Base-by-base conservation (phyloP, 2,113 vertebrate genomes). In the Oenanthe melanoleuca region DNA sequence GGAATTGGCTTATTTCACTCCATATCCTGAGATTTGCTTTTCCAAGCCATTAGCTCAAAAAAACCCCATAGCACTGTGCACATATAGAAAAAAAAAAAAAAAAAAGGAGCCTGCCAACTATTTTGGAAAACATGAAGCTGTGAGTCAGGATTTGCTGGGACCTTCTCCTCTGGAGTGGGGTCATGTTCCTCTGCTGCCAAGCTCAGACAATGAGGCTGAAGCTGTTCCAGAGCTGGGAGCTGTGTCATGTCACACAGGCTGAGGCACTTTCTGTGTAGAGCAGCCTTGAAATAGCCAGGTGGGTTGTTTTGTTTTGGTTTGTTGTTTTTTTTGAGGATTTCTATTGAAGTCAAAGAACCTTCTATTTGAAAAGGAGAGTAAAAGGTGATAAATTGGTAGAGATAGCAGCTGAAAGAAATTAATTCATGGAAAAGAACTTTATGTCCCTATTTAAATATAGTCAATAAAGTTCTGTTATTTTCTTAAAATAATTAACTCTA, bases 401-500 rank as follows among this genome's bases (percentile, higher is more conserved):
- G 52, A 57, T 22, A 67, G 50, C 40, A 71, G 31, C 20, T 75
- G 74, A 40, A 88, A 92, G 25, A 92, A 92, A 82, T 88, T 1
- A 50, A 67, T 88, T 92, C 9, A 71, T 82, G 66, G 78, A 24
- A 83, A 80, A 84, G 26, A 90, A 71, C 81, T 81, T 77, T 38
- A 57, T 4, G 2, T 91, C 67, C 81, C 84, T 83, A 19, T 88
- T 93, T 89, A 92, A 90, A 57, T 77, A 64, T 53, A 19, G 86
- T 85, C 49, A 0, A 92, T 97, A 34, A 60, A 78, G 67, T 81
- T 47, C 84, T 79, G 73, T 66, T 93, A 29, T 97, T 97, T 97
- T 84, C 86, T 96, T 92, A 93, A 95, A 95, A 96, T 93, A 95
- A 97, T 97, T 96, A 97, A 95, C 77, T 93, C 69, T 84, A 96